Base-by-base conservation (phyloP, 2,113 vertebrate genomes). In the Calcarius ornatus region DNA sequence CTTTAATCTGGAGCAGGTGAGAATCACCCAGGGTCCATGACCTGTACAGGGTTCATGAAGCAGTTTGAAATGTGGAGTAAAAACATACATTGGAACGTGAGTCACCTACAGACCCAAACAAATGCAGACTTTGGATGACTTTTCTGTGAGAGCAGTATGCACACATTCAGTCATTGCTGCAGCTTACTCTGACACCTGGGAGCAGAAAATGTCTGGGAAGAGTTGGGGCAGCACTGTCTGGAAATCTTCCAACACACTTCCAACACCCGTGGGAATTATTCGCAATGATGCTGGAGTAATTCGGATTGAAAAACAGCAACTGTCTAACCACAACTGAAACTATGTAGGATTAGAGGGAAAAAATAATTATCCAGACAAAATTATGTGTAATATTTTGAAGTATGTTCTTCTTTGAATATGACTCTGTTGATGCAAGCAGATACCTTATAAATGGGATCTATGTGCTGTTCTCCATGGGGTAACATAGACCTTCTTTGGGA, bases 1-100 rank as follows among this genome's bases (percentile, higher is more conserved):
- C 56, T 81, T 63, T 56, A 82, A 68, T 86, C 85, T 84, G 72
- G 60, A 96, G 85, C 89, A 96, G 82, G 72, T 93, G 92, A 95
- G 82, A 88, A 86, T 68, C 35, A 70, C 42, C 12, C 59, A n/a
- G 50, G 15, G 38, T 80, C 60, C 76, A 63, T 88, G 90, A 94
- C 75, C 89, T 73, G 45, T 51, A 8, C 15, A 42, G 59, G 11
- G 68, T 77, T 88, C 57, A 38, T 47, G 56, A 70, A 91, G 37
- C 57, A 56, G 40, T 31, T 56, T 30, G 48, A 78, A 92, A 56
- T 30, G 40, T 35, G 42, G 16, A 38, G 25, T 65, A 59, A 86
- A 76, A 88, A 61, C 11, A 1, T 9, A 50, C 82, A 50, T 6
- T 70, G 68, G 50, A 86, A 73, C 1, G 0, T 38, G 63, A 77